Evolutionary conservation across 2,113 vertebrate species (phyloP).

Genomic region (Megalops atlanticus): DNA sequence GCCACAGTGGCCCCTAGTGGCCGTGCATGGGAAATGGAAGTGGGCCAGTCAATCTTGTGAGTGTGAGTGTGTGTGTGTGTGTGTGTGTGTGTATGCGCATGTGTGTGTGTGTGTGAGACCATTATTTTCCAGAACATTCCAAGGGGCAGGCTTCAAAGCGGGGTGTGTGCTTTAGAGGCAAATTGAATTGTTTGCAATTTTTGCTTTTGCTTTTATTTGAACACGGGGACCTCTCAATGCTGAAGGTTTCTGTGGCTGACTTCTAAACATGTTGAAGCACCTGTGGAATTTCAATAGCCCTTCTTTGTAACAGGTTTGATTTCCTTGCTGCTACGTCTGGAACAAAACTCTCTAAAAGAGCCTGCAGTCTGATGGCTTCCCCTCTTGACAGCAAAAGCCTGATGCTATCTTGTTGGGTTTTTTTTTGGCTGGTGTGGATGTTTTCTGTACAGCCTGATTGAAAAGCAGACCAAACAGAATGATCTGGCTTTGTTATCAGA

Average conservation of each 20-base stretch:
- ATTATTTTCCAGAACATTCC: background rate
- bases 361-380: background rate
- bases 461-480: background rate
- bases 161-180: background rate
- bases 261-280: too few relatives aligned
- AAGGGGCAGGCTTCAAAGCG: background rate
- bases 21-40: background rate
- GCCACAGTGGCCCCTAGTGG: conserved; percentile 58
- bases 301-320: background rate
- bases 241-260: too few relatives aligned
- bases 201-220: background rate
- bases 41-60: too few relatives aligned
- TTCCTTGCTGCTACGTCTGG: background rate
- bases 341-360: background rate
- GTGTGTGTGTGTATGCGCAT: background rate
- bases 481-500: background rate
- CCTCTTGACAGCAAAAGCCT: background rate
- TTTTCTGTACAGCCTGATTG: background rate
- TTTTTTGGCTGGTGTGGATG: background rate
- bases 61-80: background rate
- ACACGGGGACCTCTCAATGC: background rate
- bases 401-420: background rate
- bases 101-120: conserved; percentile 11
- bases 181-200: too few relatives aligned
- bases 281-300: too few relatives aligned